Conservation (phyloP, 2,797 vertebrate genomes). For the Mormyrops attenuatus region DNA sequence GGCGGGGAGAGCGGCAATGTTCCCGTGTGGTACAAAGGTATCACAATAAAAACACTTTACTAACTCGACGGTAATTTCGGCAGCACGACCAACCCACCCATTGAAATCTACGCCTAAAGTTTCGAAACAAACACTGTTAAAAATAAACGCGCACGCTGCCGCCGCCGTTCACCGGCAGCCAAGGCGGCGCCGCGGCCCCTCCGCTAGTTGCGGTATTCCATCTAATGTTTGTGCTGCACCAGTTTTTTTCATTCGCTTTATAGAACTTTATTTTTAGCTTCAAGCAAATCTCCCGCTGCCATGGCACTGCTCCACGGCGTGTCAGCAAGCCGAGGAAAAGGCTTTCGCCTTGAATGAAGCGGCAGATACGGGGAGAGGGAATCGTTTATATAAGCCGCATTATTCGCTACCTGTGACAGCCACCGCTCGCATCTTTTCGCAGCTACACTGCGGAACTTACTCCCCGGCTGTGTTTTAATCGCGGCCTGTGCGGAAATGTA, state of each 20-base stretch:
- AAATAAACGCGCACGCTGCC: background rate
- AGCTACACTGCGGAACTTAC: slow-evolving; percentile 9
- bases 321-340: slow-evolving; percentile 33
- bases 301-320: slow-evolving; percentile 26
- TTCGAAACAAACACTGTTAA: background rate
- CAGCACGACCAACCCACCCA: background rate
- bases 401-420: slow-evolving; percentile 40
- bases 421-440: slow-evolving; percentile 23
- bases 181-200: background rate
- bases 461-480: slow-evolving; percentile 25
- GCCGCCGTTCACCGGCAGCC: background rate
- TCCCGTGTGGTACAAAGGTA: background rate
- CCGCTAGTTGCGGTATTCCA: background rate
- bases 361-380: slow-evolving; percentile 23
- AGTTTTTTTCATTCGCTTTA: slow-evolving; percentile 30
- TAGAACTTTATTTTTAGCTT: slow-evolving; percentile 54
- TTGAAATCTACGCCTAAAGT: background rate
- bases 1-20: background rate
- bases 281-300: slow-evolving; percentile 39
- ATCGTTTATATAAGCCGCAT: slow-evolving; percentile 46
- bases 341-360: slow-evolving; percentile 31
- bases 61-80: background rate
- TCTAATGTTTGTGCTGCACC: slow-evolving; percentile 31
- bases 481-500: slow-evolving; percentile 37
- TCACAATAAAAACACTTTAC: background rate